Base-by-base conservation (phyloP, 2,113 vertebrate species). In the Holacanthus passer region DNA sequence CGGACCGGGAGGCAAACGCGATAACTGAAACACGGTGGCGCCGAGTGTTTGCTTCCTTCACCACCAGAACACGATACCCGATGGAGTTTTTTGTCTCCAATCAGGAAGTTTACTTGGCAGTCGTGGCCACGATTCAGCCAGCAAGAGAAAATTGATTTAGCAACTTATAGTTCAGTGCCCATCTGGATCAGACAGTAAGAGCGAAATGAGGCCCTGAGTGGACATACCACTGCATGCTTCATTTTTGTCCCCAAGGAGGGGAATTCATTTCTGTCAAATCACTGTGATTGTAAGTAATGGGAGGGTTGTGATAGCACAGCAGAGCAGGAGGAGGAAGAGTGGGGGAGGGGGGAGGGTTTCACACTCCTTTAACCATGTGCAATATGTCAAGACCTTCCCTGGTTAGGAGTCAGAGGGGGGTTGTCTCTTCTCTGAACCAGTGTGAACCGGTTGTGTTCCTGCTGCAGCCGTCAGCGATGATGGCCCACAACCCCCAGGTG, bases 141-240 rank as follows among this genome's bases (percentile, higher is more conserved):
- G 65, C 53, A 82, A 82, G 79, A 74, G 71, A 55, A 87, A 89
- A 92, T 86, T 88, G 79, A 93, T 92, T 90, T 74, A 87, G 71
- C 62, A 79, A 59, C 63, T 77, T 65, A 50, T 19, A 76, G 60
- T 55, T 48, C 47, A 75, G 55, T 71, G 88, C 77, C 85, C 74
- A 76, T 71, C 77, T 88, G 55, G 72, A 85, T 71, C 41, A 66
- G 81, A 76, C 77, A 79, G 75, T 11, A 8, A 72, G 82, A 75
- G 72, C 69, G 65, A 81, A 90, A 86, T 78, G 56, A 75, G 79
- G 63, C 79, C 76, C 77, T 13, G 72, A 73, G 66, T 29, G 35
- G 71, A 83, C 64, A 35, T 31, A 68, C 62, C 63, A 37, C 55
- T 81, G 55, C 45, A 55, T 17, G 22, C 79, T 79, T 73, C 70